A percentile compares a stretch with the other conserved stretches of the same genome.
Conservation (phyloP, 2,888 invertebrate genomes). For the Parnassius smintheus region DNA sequence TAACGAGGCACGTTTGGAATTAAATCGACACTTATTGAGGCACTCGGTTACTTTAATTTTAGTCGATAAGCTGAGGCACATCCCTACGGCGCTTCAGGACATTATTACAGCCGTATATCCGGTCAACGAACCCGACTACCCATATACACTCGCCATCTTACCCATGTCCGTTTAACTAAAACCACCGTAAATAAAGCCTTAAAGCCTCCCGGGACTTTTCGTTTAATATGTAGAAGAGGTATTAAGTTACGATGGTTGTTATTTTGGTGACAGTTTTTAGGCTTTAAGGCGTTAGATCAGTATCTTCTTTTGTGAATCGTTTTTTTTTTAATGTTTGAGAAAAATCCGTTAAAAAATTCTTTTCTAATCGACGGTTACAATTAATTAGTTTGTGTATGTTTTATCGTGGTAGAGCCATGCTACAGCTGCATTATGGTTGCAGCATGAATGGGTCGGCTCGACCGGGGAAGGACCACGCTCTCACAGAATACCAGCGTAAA, state of each 20-base stretch:
- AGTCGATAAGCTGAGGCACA: conserved; percentile 23
- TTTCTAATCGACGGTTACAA: too few relatives aligned
- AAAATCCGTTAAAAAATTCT: not conserved
- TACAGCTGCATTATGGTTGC: too few relatives aligned
- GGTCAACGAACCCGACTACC: conserved; percentile 43
- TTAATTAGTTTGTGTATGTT: too few relatives aligned
- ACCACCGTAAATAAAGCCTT: conserved; percentile 17
- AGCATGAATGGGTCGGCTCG: too few relatives aligned
- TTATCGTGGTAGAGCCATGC: too few relatives aligned
- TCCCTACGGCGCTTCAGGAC: conserved; percentile 45
- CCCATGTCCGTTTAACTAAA: conserved; percentile 2
- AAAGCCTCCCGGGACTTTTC: conserved; percentile 9
- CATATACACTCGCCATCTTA: conserved; percentile 21
- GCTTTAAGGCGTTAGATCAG: conserved; percentile 1
- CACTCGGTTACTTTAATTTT: too few relatives aligned
- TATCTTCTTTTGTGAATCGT: conserved; percentile 1
- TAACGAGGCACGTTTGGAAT: too few relatives aligned
- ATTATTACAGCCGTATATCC: conserved; percentile 48
- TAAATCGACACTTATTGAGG: too few relatives aligned
- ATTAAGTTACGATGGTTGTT: conserved; percentile 16
- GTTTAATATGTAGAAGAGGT: not conserved
- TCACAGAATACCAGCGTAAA: too few relatives aligned
- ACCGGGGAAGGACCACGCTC: too few relatives aligned
- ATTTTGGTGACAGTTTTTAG: conserved; percentile 8
- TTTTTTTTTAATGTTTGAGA: not conserved